phyloP scores from a whole-genome alignment of 2,797 vertebrate genomes.

The Alcedo quadribrachys region DNA sequence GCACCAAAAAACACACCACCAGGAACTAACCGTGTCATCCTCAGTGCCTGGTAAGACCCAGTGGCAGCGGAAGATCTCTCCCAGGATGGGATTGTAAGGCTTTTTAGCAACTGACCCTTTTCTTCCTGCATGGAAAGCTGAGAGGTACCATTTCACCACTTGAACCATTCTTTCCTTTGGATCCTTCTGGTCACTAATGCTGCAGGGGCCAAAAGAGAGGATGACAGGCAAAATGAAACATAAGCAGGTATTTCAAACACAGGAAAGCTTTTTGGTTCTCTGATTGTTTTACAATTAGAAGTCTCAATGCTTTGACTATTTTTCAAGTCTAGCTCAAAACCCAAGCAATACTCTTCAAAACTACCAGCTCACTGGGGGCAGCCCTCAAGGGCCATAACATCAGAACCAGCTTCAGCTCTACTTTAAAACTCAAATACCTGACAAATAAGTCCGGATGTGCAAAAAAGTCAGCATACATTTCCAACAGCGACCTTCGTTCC shows the following conservation, averaged over 20 bases:
- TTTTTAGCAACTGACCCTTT: conserved; percentile 99
- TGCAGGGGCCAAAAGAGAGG: conserved; percentile 57
- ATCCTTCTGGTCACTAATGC: conserved; percentile 94
- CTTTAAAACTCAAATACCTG: conserved; percentile 81
- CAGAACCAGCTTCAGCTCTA: neutral
- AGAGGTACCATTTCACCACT: conserved; percentile 98
- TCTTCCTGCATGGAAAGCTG: conserved; percentile 96
- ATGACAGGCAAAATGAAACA: neutral
- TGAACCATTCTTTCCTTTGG: conserved; percentile 94
- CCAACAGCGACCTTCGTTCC: conserved; percentile 95
- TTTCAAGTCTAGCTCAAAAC: neutral
- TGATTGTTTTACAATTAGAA: neutral
- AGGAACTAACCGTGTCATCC: conserved; percentile 81
- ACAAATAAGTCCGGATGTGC: conserved; percentile 98
- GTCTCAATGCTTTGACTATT: neutral
- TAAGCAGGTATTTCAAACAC: neutral
- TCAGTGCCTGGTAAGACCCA: conserved; percentile 90
- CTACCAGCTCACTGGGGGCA: neutral
- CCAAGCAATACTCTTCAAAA: neutral
- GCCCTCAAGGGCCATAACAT: neutral
- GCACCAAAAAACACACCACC: neutral
- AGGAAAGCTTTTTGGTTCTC: neutral
- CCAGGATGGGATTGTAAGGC: conserved; percentile 97
- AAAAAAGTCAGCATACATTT: conserved; percentile 99
- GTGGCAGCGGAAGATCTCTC: conserved; percentile 97